Percentiles rank a stretch among this genome's conserved stretches.
Conservation (phyloP, 2,888 invertebrate genomes). For the Pseudolycoriella hygida region DNA sequence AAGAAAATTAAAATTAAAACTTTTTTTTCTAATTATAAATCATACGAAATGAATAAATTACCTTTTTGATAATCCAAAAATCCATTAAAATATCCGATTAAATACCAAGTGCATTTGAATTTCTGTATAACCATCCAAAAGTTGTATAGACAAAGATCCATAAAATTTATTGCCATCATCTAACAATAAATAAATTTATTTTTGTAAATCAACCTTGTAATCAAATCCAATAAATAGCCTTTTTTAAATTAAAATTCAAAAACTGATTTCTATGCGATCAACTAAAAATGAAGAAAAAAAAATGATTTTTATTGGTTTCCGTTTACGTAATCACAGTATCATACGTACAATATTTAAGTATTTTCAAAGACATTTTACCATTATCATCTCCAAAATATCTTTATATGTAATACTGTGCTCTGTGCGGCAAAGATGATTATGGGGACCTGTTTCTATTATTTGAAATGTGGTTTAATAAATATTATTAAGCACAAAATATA, state of each 20-base stretch:
- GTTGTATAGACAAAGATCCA: background rate
- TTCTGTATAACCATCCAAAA: too few species aligned
- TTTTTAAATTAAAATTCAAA: constrained; percentile 1
- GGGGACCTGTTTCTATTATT: background rate
- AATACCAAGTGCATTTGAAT: too few species aligned
- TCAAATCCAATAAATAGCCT: constrained; percentile 1
- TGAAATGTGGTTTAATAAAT: constrained; percentile 1
- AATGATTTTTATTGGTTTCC: background rate
- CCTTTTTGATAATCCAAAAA: too few species aligned
- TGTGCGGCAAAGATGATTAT: too few species aligned
- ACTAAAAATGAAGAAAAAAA: background rate
- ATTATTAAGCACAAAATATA: background rate
- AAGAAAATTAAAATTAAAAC: too few species aligned
- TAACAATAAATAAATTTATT: background rate
- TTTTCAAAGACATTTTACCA: constrained; percentile 1
- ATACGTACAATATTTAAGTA: background rate
- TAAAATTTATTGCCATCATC: background rate
- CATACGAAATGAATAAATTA: too few species aligned
- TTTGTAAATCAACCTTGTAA: background rate
- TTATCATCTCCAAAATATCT: background rate
- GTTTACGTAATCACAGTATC: background rate
- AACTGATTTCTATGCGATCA: background rate
- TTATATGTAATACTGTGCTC: too few species aligned
- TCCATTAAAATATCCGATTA: too few species aligned
- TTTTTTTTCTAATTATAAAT: too few species aligned